Conservation (phyloP, 2,888 invertebrate species). For the Xylota segnis region DNA sequence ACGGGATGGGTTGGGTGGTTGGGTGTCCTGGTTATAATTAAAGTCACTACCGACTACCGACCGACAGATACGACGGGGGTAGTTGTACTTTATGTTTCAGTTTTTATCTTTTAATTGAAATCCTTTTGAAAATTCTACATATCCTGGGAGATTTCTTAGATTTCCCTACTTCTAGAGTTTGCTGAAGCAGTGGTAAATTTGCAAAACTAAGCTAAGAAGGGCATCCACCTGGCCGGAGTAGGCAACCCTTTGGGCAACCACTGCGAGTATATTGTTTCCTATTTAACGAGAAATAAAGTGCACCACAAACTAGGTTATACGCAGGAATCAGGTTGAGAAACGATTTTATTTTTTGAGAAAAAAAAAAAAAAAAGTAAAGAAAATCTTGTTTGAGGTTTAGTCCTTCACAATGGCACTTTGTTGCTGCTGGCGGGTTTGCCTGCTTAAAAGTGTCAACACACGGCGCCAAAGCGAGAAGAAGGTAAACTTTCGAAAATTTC, state of each 20-base stretch:
- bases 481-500: conserved; percentile 49
- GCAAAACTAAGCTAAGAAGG: background rate
- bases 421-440: conserved; percentile 1
- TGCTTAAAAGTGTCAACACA: conserved; percentile 20
- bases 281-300: background rate
- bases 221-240: background rate
- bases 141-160: no score
- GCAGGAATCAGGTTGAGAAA: conserved; percentile 9
- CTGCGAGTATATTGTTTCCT: conserved; percentile 20
- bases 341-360: background rate
- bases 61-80: background rate
- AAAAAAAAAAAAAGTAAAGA: no score
- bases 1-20: background rate
- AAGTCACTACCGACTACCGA: background rate
- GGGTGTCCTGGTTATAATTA: conserved; percentile 4
- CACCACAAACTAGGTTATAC: conserved; percentile 27
- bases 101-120: conserved; percentile 48
- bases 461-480: conserved; percentile 30
- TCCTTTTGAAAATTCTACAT: background rate
- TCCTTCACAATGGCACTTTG: conserved; percentile 2
- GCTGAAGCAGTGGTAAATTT: background rate
- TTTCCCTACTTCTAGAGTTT: background rate
- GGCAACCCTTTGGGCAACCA: background rate
- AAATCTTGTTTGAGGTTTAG: conserved; percentile 14
- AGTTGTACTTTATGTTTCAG: background rate